These are phyloP conservation scores for honey bee (Apis mellifera) DNA, from an alignment of 1,140 invertebrate genomes.

Conservation along the genomic window Amel_HAv3.1 CM009942.2:10636501-10637000, in stretches of 20 bases:
- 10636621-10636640: not conserved
- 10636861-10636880: conserved; percentile 16
- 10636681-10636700: too few species aligned
- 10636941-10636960: conserved; percentile 26
- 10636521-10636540: conserved; percentile 14
- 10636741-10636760: too few species aligned
- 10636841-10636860: conserved; percentile 38
- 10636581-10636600: not conserved
- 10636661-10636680: too few species aligned
- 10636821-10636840: too few species aligned
- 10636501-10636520: conserved; percentile 30
- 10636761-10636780: too few species aligned
- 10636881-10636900: conserved; percentile 32
- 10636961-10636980: conserved; percentile 41
- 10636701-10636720: too few species aligned
- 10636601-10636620: not conserved
- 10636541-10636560: conserved; percentile 46
- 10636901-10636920: conserved; percentile 50
- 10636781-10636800: not conserved
- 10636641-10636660: too few species aligned
- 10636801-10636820: not conserved
- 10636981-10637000: conserved; percentile 23
- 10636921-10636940: conserved; percentile 4
- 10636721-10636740: too few species aligned
- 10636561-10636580: conserved; percentile 3